Evolutionary conservation across 2,797 vertebrate genomes (phyloP).

Genomic region (Takifugu rubripes): DNA sequence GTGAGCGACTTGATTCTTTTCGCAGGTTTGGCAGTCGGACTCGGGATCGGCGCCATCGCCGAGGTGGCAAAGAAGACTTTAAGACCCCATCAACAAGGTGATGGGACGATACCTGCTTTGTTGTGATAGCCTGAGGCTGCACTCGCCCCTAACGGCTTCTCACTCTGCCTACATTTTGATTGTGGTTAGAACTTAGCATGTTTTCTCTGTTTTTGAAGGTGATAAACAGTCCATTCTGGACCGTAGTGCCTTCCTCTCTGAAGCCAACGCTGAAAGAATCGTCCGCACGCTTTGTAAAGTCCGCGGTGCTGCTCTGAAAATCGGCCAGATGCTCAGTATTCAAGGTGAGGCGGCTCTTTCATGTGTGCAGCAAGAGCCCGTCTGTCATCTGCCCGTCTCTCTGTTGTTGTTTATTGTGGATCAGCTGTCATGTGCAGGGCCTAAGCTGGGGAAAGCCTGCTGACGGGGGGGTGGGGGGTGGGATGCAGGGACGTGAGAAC

Average conservation of each 20-base stretch:
- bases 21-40: slow-evolving; percentile 87
- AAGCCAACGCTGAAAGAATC: slow-evolving; percentile 84
- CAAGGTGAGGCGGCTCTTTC: slow-evolving; percentile 73
- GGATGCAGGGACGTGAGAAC: slow-evolving; percentile 71
- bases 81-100: slow-evolving; percentile 71
- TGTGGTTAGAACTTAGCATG: too few species aligned
- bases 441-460: slow-evolving; percentile 56
- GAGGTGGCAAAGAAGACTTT: slow-evolving; percentile 94
- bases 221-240: slow-evolving; percentile 49
- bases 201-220: slow-evolving; percentile 20
- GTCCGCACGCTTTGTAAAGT: slow-evolving; percentile 86
- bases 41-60: slow-evolving; percentile 88
- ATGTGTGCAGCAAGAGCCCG: too few species aligned
- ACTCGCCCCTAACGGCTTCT: too few species aligned
- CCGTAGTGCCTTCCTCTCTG: slow-evolving; percentile 76
- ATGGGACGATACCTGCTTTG: slow-evolving; percentile 19
- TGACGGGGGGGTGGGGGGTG: slow-evolving; percentile 25
- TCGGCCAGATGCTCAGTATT: slow-evolving; percentile 91
- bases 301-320: slow-evolving; percentile 85
- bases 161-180: too few species aligned
- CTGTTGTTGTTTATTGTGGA: slow-evolving; percentile 28
- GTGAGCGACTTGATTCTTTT: not conserved
- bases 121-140: not conserved
- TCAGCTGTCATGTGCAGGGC: slow-evolving; percentile 43
- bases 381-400: slow-evolving; percentile 1